Conservation (phyloP, 2,113 vertebrate species). For the Hyla sarda region DNA sequence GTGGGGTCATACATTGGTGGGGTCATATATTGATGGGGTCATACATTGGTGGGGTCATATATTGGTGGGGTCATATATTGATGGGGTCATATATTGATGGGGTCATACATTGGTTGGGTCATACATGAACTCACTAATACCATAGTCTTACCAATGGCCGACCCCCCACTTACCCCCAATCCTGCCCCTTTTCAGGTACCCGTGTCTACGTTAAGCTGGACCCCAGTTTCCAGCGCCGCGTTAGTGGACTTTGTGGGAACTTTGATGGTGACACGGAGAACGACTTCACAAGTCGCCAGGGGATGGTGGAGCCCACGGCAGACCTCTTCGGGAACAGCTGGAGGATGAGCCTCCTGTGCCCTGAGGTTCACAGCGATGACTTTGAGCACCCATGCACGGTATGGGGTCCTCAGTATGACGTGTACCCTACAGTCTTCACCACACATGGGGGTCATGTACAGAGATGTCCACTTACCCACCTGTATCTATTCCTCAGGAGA, state of each 20-base stretch:
- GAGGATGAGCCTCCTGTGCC: conserved; percentile 87
- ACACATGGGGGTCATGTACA: background rate
- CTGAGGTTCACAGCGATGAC: conserved; percentile 77
- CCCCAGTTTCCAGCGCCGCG: conserved; percentile 75
- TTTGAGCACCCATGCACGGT: conserved; percentile 81
- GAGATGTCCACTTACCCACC: background rate
- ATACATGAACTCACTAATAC: too few species aligned
- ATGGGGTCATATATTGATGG: too few species aligned
- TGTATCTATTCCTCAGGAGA: conserved; percentile 67
- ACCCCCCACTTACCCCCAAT: background rate
- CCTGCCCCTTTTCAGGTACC: conserved; percentile 73
- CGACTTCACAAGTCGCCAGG: conserved; percentile 84
- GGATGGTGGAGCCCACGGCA: conserved; percentile 82
- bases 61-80: too few species aligned
- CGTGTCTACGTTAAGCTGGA: conserved; percentile 83
- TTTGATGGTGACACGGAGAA: conserved; percentile 89
- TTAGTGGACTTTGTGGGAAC: conserved; percentile 88
- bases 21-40: too few species aligned
- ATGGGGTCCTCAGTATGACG: background rate
- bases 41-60: too few species aligned
- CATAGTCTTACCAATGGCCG: too few species aligned
- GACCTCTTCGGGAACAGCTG: conserved; percentile 91
- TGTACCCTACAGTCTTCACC: background rate
- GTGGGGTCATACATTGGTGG: too few species aligned
- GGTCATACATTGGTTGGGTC: too few species aligned